Percentiles rank a stretch among this genome's conserved stretches.
Evolutionary conservation across 2,113 vertebrate species (phyloP).

Genomic region (Onychostoma macrolepis): DNA sequence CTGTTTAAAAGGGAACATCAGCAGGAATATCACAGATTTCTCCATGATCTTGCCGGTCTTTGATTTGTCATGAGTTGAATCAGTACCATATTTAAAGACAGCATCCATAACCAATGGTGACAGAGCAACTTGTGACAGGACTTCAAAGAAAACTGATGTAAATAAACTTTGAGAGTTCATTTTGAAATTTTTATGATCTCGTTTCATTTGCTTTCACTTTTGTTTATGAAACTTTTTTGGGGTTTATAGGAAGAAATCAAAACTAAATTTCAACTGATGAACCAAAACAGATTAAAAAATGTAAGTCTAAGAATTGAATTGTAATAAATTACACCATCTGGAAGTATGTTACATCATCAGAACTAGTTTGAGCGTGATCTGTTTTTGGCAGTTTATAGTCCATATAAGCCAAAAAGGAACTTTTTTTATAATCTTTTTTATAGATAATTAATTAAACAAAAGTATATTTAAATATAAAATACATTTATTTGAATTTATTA

Average conservation of each 20-base stretch:
- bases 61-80: constrained; percentile 25
- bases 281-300: background rate
- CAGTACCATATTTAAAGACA: background rate
- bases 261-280: background rate
- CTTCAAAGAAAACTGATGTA: background rate
- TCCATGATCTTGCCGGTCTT: constrained; percentile 14
- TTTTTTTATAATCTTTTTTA: background rate
- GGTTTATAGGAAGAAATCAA: background rate
- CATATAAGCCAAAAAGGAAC: background rate
- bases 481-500: background rate
- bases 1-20: constrained; percentile 37
- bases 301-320: background rate
- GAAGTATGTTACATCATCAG: background rate
- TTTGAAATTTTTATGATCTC: background rate
- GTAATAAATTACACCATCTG: background rate
- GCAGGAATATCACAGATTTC: constrained; percentile 20
- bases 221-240: background rate
- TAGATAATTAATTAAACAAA: background rate
- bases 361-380: background rate
- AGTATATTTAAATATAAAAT: background rate
- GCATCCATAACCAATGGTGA: background rate
- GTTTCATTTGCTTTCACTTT: background rate
- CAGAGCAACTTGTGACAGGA: background rate
- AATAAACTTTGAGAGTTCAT: background rate
- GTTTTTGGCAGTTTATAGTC: background rate